Percentiles rank a stretch among this genome's conserved stretches.
These are phyloP conservation scores for Anorthoa munda DNA, from an alignment of 2,888 invertebrate species.

Conservation along the genomic window DNA sequence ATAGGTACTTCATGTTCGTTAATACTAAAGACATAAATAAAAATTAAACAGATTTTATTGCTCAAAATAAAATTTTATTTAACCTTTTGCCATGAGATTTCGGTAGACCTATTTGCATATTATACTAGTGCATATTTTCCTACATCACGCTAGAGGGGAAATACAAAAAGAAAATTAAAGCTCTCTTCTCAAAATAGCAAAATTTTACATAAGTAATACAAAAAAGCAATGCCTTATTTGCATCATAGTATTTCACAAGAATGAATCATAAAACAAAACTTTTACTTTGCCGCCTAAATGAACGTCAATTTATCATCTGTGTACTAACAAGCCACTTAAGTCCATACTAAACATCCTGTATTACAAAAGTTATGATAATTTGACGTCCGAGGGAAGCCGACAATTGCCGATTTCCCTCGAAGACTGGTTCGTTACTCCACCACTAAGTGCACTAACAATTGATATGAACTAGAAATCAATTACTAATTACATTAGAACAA, in stretches of 20 bases:
- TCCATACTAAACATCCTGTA: conserved; percentile 49
- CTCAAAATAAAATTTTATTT: too few relatives aligned
- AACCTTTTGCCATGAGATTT: too few relatives aligned
- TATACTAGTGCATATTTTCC: background rate
- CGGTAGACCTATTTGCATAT: too few relatives aligned
- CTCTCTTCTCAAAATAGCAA: background rate
- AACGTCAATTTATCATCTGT: conserved; percentile 48
- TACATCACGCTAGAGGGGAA: too few relatives aligned
- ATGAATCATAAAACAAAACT: conserved; percentile 29
- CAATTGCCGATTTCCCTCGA: conserved; percentile 31
- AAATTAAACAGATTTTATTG: too few relatives aligned
- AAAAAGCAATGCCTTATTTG: conserved; percentile 8
- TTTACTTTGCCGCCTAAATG: conserved; percentile 26
- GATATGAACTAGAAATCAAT: conserved; percentile 64
- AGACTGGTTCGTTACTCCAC: conserved; percentile 34
- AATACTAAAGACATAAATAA: too few relatives aligned
- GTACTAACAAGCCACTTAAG: conserved; percentile 38
- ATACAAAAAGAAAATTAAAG: too few relatives aligned
- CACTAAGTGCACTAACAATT: conserved; percentile 55
- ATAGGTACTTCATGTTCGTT: too few relatives aligned
- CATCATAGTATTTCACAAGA: conserved; percentile 19
- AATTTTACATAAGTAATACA: background rate
- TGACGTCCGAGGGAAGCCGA: conserved; percentile 48
- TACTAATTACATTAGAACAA: conserved; percentile 70
- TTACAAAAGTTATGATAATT: conserved; percentile 63